These are phyloP conservation scores for Catalaphyllia jardinei DNA, from an alignment of 64 coral and sea anemone species.

Conservation along the genomic window DNA sequence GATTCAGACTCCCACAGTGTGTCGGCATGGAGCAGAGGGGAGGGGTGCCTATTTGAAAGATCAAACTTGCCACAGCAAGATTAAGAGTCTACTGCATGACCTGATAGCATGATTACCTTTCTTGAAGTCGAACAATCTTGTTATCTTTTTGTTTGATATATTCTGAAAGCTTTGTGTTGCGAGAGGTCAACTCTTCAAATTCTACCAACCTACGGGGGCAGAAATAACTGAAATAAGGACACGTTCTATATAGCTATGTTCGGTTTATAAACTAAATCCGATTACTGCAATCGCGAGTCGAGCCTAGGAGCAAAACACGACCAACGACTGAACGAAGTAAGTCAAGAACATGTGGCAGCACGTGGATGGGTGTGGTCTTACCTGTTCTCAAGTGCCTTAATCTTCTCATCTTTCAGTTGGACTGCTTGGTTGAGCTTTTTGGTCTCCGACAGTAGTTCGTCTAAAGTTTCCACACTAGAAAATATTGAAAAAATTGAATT, in stretches of 20 bases:
- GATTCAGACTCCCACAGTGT: too few species aligned
- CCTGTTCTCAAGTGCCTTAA: constrained; percentile 76
- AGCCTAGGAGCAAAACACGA: too few species aligned
- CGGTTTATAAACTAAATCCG: too few species aligned
- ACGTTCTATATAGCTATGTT: too few species aligned
- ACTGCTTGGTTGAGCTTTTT: constrained; percentile 76
- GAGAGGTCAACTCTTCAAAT: constrained; percentile 53
- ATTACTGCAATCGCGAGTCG: too few species aligned
- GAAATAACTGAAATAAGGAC: neutral
- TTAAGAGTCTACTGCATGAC: too few species aligned
- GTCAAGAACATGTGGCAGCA: neutral
- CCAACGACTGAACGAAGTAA: too few species aligned
- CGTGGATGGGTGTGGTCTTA: neutral
- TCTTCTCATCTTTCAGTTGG: constrained; percentile 89
- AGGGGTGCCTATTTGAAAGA: too few species aligned
- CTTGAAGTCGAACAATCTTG: constrained; percentile 81
- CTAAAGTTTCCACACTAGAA: constrained; percentile 70
- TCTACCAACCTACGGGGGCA: constrained; percentile 53
- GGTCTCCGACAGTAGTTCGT: constrained; percentile 61
- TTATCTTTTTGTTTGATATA: constrained; percentile 73
- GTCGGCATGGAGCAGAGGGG: too few species aligned
- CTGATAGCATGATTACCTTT: constrained; percentile 43
- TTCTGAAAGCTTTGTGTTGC: constrained; percentile 56
- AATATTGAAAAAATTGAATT: neutral
- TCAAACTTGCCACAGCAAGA: too few species aligned